Base-by-base conservation (phyloP, 2,888 invertebrate genomes). In the Cephus rjabovi region DNA sequence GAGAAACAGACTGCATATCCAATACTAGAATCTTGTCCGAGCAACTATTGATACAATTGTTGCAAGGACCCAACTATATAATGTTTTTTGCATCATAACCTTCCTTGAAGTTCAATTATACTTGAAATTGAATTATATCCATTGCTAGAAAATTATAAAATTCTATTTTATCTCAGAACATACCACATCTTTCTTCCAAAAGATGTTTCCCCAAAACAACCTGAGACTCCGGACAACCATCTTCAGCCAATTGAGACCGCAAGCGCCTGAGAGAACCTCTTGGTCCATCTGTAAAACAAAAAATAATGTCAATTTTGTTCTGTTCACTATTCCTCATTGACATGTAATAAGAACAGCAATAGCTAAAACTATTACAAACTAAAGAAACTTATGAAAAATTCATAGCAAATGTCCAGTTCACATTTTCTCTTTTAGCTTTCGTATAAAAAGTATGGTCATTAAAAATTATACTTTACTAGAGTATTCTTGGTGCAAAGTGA, bases 221-320 rank as follows among this genome's bases (percentile, higher is more conserved):
- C 92, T 98, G 98, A 12, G 97, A 97, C 88, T 97, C 97, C 0
- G 97, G 96, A 90, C 97, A 97, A 12, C 97, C 97, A 92, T 97
- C 97, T 87, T 96, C 96, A 0, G 97, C 97, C 82, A 97, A 92
- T 88, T 96, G 96, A 87, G 90, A 94, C 37, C 95, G 92, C 75
- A 95, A 91, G 76, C 95, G 92, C 87, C 93, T 93, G 77, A 95
- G 91, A 75, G 95, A 95, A 82, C 94, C 94, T 92, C 94, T 93
- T 84, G 95, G 94, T 81, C 95, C 94, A 93, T 95, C 95, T 95
- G 92, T 40, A 15, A 40, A 40, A 40, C 15, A 40, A 40, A 40
- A 40, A 86, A 92, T 56, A 37, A 75, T 11, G 69, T 75, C 23
- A 34, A 37, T 6, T 40, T 40, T 40, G 1, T 40, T 40, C 40